Base-by-base conservation (phyloP, 2,797 vertebrate species). In the Xiphorhynchus erythropygius region DNA sequence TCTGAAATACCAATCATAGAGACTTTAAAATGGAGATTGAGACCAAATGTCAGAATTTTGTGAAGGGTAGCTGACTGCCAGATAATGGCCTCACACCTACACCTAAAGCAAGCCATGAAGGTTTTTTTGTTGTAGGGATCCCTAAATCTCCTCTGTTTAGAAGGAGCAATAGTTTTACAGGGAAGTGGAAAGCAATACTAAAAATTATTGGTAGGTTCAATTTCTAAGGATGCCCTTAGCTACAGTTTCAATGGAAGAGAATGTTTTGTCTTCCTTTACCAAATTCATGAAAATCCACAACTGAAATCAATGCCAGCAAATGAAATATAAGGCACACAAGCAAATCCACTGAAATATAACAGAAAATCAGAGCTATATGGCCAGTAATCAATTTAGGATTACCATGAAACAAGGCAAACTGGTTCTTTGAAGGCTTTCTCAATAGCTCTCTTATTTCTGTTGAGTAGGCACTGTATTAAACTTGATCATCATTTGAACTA, bases 401-500 rank as follows among this genome's bases (percentile, higher is more conserved):
- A 21, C 46, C 18, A 35, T 63, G 41, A 60, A 87, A 89, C n/a
- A 56, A 74, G 71, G 47, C 15, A 89, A 95, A 82, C 56, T 39
- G 32, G 17, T 8, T 73, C 39, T 84, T 93, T 59, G 70, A 76
- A 33, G 47, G 16, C 27, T 84, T 84, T 90, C 73, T 86, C 87
- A 73, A 73, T 56, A 78, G 70, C 25, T 93, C 15, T 79, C 63
- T n/a, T 73, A 59, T 62, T 93, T 86, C 69, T 69, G 49, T 94
- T 88, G 80, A 84, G 57, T 41, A 93, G 73, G 63, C 57, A 93
- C 62, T 84, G 35, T 83, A 92, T 91, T 92, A 93, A 92, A 93
- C 74, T 79, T 80, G 70, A 89, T 95, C 92, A 70, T 90, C 56
- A 80, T 93, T 94, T 76, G 49, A 96, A 77, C 47, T 90, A 39